Conservation (phyloP, 2,113 vertebrate genomes). For the Pangasianodon gigas region DNA sequence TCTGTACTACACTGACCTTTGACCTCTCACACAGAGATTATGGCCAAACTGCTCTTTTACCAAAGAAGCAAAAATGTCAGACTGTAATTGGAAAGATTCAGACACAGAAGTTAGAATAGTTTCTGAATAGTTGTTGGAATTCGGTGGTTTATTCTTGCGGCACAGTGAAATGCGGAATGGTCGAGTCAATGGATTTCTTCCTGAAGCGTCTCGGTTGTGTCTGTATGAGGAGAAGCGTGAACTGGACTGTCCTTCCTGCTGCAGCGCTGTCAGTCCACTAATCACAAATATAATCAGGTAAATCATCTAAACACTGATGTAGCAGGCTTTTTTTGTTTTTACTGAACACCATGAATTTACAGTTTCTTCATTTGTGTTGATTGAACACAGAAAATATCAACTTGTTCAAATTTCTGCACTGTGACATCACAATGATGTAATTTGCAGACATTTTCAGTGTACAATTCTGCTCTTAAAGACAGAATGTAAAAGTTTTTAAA, state of each 20-base stretch:
- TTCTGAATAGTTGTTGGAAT: too few relatives aligned
- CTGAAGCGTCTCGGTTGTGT: too few relatives aligned
- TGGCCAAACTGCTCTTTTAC: neutral
- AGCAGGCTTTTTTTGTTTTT: neutral
- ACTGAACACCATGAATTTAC: neutral
- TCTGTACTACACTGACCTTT: slow-evolving; percentile 34
- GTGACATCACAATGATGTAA: too few relatives aligned
- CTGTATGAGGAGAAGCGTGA: neutral
- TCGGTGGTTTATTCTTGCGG: too few relatives aligned
- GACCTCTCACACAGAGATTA: slow-evolving; percentile 9
- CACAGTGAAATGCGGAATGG: too few relatives aligned
- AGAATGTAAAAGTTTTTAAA: too few relatives aligned
- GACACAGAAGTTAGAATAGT: neutral
- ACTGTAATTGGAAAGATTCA: neutral
- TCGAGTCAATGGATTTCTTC: too few relatives aligned
- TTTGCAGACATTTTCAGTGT: too few relatives aligned
- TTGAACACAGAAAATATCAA: neutral
- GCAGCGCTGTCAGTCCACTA: neutral
- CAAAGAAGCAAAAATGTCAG: neutral
- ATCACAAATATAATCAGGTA: neutral
- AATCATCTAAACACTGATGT: neutral
- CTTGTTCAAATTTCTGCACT: too few relatives aligned
- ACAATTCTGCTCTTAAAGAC: too few relatives aligned
- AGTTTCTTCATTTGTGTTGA: neutral
- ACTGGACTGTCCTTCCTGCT: neutral